Percentiles rank a stretch among this genome's conserved stretches.
phyloP scores from a whole-genome alignment of 2,113 vertebrate genomes.

The Carollia perspicillata region DNA sequence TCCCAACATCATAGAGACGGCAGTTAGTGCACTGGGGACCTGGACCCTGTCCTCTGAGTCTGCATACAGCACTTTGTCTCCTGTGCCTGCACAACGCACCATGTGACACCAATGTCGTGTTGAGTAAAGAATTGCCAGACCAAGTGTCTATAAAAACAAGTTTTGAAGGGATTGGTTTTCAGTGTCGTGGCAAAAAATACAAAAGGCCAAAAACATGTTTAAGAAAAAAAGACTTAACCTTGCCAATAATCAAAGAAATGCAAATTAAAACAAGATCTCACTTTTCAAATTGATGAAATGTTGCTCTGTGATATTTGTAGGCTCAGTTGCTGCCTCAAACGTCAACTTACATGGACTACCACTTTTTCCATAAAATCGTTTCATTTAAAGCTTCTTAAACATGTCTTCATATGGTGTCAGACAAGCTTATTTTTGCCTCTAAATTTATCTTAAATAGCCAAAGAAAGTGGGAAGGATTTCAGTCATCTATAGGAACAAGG shows the following conservation, averaged over 20 bases:
- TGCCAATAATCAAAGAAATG: not conserved
- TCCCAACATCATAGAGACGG: accelerated
- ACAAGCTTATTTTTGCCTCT: not conserved
- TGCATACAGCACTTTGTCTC: not conserved
- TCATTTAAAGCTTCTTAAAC: not conserved
- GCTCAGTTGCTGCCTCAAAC: not conserved
- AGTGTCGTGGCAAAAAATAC: not conserved
- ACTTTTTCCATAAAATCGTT: not conserved
- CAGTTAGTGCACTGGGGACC: accelerated
- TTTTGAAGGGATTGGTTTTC: not conserved
- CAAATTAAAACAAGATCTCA: not conserved
- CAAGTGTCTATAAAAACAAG: not conserved
- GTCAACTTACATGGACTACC: not conserved
- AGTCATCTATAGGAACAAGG: not conserved
- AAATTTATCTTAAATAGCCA: not conserved
- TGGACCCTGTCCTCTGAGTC: not conserved
- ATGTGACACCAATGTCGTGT: accelerated
- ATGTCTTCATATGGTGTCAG: not conserved
- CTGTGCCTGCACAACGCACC: accelerated
- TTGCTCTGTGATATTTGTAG: not conserved
- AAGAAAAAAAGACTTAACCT: not conserved
- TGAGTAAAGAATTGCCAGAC: not conserved
- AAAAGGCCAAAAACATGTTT: not conserved
- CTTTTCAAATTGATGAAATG: not conserved
- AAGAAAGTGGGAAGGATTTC: not conserved